Evolutionary conservation across 2,797 vertebrate species (phyloP), one percentile per base, ranked within the genome.

Genomic region (Dipus sagitta): DNA sequence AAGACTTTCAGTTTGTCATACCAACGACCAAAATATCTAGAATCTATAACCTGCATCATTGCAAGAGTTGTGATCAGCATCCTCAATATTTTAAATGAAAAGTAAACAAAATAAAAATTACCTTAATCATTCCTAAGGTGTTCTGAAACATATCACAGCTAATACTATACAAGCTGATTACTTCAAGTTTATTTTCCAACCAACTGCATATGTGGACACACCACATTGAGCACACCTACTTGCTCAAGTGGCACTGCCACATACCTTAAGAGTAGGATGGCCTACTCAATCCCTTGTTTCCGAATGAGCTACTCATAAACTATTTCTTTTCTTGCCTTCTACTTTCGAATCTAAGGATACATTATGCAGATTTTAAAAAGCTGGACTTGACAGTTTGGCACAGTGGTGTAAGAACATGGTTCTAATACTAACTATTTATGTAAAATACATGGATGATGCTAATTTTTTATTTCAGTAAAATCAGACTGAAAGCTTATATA

Each of bases 261-360:
- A 91, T 88, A 84, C 62, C 89, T 96, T 62, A 72, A 58, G 79
- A 88, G 26, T 71, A 89, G 28, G 52, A 81, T 2, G 8, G 91
- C 17, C 81, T 68, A 71, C 42, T 92, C 81, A 60, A 72, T 18
- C 28, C 42, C 64, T 67, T 58, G 32, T 78, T 92, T 91, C 78
- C 65, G 60, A 93, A 92, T 77, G 65, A 76, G 92, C 88, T 72
- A 95, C 70, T 91, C 84, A 91, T 68, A 81, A 94, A 90, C 78
- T 70, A 1, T 30, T 58, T 75, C 60, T 89, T 91, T 88, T 68
- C 67, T 58, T 77, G 58, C 32, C 72, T 92, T 89, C 77, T 88
- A 64, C 28, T 78, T 72, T 71, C 67, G 38, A 80, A 94, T 18
- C 65, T 67, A 92, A 72, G 42, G 54, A 24, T 71, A 47, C 8